Evolutionary conservation across 2,113 vertebrate genomes (phyloP).

Genomic region (Triplophysa siluroides): DNA sequence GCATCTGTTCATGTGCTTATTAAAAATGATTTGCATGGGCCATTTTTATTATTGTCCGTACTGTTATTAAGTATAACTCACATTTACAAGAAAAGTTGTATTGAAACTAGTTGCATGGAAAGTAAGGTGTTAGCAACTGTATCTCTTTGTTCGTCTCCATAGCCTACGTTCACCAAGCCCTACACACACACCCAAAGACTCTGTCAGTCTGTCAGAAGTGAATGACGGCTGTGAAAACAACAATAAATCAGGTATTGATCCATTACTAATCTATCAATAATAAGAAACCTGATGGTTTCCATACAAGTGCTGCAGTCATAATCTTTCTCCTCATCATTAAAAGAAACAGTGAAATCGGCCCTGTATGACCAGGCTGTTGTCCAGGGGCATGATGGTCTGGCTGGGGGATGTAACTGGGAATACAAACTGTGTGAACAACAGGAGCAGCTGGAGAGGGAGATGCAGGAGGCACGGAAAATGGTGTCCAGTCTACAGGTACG

Average conservation of each 20-base stretch:
- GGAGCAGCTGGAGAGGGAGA: constrained; percentile 88
- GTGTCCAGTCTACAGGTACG: constrained; percentile 89
- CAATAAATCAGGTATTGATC: constrained; percentile 74
- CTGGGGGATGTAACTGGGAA: constrained; percentile 80
- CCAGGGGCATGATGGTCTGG: constrained; percentile 64
- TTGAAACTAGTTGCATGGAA: background rate
- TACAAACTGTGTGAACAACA: constrained; percentile 87
- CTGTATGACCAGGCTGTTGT: constrained; percentile 56
- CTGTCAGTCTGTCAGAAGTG: constrained; percentile 73
- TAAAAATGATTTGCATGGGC: background rate
- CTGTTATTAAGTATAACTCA: no score
- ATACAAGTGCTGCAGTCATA: background rate
- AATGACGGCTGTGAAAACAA: constrained; percentile 72
- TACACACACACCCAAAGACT: constrained; percentile 78
- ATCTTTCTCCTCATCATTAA: constrained; percentile 41
- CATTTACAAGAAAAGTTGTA: background rate
- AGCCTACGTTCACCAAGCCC: constrained; percentile 87
- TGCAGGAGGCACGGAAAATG: constrained; percentile 94
- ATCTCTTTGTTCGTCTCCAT: constrained; percentile 35
- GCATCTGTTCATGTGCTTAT: background rate
- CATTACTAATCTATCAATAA: background rate
- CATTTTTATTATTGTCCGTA: background rate
- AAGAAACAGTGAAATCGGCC: constrained; percentile 64
- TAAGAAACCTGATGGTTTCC: background rate
- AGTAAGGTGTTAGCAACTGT: background rate